A percentile compares a stretch with the other conserved stretches of the same genome.
phyloP scores from a whole-genome alignment of 2,797 vertebrate species.

The Pygocentrus nattereri region DNA sequence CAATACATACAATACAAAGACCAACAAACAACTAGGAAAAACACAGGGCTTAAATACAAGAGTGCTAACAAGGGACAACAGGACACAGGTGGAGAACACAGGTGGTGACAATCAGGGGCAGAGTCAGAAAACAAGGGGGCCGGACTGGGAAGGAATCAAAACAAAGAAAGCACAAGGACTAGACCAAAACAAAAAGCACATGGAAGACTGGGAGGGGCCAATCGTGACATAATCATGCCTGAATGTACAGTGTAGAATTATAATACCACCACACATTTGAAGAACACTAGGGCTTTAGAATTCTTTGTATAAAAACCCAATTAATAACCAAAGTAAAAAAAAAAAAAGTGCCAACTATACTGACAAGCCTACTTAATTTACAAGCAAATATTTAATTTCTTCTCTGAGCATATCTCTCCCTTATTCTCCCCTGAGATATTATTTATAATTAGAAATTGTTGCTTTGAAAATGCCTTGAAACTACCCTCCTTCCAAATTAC shows the following conservation, averaged over 20 bases:
- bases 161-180: too few species aligned
- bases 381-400: slow-evolving; percentile 41
- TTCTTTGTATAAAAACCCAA: background rate
- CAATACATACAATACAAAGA: too few species aligned
- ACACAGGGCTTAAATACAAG: too few species aligned
- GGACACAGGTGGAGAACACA: too few species aligned
- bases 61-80: too few species aligned
- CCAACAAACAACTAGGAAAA: too few species aligned
- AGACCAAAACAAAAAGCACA: too few species aligned
- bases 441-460: slow-evolving; percentile 51
- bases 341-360: background rate
- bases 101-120: too few species aligned
- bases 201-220: too few species aligned
- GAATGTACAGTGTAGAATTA: background rate
- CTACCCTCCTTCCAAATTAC: slow-evolving; percentile 48
- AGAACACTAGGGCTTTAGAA: background rate
- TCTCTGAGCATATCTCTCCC: slow-evolving; percentile 25
- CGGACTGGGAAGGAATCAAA: too few species aligned
- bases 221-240: too few species aligned
- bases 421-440: slow-evolving; percentile 36
- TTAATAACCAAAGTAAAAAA: background rate
- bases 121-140: too few species aligned
- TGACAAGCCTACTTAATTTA: slow-evolving; percentile 34
- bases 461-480: slow-evolving; percentile 49
- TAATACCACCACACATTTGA: background rate